These are phyloP conservation scores for Harlomillsia oculata DNA, from an alignment of 1,140 invertebrate genomes.

Conservation along the genomic window DNA sequence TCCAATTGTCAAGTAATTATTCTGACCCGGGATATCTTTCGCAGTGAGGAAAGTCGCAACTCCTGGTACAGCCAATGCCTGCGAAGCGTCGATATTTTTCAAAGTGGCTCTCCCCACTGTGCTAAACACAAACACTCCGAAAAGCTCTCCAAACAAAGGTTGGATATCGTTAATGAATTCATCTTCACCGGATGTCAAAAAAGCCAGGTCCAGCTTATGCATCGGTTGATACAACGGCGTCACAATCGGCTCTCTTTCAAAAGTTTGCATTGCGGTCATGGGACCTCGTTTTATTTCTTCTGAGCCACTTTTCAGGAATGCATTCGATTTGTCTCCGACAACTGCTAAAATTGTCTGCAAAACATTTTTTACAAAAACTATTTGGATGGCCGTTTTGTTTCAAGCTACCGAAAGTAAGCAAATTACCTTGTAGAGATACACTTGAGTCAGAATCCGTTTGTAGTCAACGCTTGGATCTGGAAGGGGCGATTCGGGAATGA, in stretches of 20 bases:
- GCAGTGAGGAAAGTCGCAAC: conserved; percentile 40
- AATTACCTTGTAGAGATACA: conserved; percentile 43
- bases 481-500: conserved; percentile 52
- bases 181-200: conserved; percentile 40
- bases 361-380: too few relatives aligned
- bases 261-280: conserved; percentile 41
- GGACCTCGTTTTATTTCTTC: conserved; percentile 28
- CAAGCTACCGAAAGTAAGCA: too few relatives aligned
- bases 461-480: conserved; percentile 56
- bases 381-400: too few relatives aligned
- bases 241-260: conserved; percentile 39
- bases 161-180: conserved; percentile 43
- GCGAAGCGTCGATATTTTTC: conserved; percentile 37
- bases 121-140: conserved; percentile 38
- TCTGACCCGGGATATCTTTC: conserved; percentile 40
- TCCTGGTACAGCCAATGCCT: conserved; percentile 42
- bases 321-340: too few relatives aligned
- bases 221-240: conserved; percentile 44
- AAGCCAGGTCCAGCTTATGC: conserved; percentile 41
- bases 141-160: conserved; percentile 38
- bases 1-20: conserved; percentile 32
- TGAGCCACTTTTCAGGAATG: conserved; percentile 27
- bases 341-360: too few relatives aligned
- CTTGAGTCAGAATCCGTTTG: conserved; percentile 39
- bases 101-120: conserved; percentile 38